phyloP scores from a whole-genome alignment of 2,797 vertebrate genomes.

The Craterocephalus amniculus region DNA sequence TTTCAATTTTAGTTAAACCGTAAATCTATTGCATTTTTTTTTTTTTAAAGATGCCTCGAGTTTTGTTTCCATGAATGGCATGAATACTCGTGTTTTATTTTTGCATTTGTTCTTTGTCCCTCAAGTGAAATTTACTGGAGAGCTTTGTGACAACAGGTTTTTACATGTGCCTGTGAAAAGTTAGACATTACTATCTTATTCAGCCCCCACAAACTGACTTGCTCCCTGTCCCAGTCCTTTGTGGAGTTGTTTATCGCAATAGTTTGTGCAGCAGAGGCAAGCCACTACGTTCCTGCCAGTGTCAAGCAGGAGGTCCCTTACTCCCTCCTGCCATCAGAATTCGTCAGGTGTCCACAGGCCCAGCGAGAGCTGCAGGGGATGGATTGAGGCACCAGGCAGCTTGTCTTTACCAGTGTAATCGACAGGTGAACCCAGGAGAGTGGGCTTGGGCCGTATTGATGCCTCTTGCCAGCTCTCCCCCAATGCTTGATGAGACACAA shows the following conservation, averaged over 20 bases:
- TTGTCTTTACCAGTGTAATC: slow-evolving; percentile 78
- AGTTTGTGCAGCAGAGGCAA: slow-evolving; percentile 67
- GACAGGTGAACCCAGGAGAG: slow-evolving; percentile 76
- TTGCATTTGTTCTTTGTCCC: slow-evolving; percentile 20
- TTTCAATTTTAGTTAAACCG: slow-evolving; percentile 30
- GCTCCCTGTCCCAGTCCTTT: slow-evolving; percentile 55
- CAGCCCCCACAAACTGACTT: slow-evolving; percentile 40
- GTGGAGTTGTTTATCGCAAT: slow-evolving; percentile 67
- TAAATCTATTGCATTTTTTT: background rate
- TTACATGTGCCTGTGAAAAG: slow-evolving; percentile 47
- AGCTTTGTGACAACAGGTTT: slow-evolving; percentile 51
- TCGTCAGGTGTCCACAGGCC: slow-evolving; percentile 68
- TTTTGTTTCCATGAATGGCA: slow-evolving; percentile 23
- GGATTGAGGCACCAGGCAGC: slow-evolving; percentile 66
- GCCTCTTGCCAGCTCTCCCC: slow-evolving; percentile 50
- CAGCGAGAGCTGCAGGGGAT: slow-evolving; percentile 64
- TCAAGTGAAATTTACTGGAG: slow-evolving; percentile 37
- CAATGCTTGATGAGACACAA: slow-evolving; percentile 72
- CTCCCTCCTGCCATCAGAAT: slow-evolving; percentile 73
- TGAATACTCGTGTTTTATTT: slow-evolving; percentile 25
- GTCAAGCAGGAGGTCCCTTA: slow-evolving; percentile 66
- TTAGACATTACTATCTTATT: slow-evolving; percentile 53
- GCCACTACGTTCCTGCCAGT: slow-evolving; percentile 44
- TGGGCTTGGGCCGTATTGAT: slow-evolving; percentile 64
- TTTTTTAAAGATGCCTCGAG: too few relatives aligned